These are phyloP conservation scores for Peromyscus nudipes DNA, from an alignment of 2,797 vertebrate genomes.

Conservation along the genomic window DNA sequence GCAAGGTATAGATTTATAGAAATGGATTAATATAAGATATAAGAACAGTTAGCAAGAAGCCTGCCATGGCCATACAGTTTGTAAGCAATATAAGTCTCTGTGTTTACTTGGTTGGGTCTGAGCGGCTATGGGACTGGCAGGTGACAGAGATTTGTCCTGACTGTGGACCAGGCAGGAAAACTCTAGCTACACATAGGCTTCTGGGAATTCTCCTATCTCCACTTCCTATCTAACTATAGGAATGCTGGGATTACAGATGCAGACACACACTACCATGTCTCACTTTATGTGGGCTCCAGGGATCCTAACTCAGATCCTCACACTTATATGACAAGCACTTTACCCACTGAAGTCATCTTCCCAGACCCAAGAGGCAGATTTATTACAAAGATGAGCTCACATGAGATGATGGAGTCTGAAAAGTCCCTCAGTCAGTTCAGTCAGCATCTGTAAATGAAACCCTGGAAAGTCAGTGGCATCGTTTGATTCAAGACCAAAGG, in stretches of 20 bases:
- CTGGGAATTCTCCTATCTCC: neutral
- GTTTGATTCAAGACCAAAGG: neutral
- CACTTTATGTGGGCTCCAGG: neutral
- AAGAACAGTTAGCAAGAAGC: no score
- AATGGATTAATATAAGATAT: no score
- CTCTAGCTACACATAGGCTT: no score
- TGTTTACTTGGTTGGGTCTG: no score
- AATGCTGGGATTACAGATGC: neutral
- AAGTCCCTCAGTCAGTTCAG: neutral
- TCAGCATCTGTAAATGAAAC: neutral
- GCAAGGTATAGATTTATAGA: no score
- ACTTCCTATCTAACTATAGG: neutral
- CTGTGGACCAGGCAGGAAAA: no score
- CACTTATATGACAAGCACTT: neutral
- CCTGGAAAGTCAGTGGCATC: neutral
- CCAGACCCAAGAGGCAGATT: neutral
- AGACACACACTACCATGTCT: neutral
- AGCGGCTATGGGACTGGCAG: no score
- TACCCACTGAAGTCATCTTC: neutral
- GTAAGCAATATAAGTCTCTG: no score
- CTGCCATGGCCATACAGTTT: no score
- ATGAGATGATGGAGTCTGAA: neutral
- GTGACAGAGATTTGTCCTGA: no score
- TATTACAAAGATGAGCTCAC: neutral
- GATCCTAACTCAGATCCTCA: neutral